These are phyloP conservation scores for Heteropelma amictum DNA, from an alignment of 2,888 invertebrate species.

Conservation along the genomic window DNA sequence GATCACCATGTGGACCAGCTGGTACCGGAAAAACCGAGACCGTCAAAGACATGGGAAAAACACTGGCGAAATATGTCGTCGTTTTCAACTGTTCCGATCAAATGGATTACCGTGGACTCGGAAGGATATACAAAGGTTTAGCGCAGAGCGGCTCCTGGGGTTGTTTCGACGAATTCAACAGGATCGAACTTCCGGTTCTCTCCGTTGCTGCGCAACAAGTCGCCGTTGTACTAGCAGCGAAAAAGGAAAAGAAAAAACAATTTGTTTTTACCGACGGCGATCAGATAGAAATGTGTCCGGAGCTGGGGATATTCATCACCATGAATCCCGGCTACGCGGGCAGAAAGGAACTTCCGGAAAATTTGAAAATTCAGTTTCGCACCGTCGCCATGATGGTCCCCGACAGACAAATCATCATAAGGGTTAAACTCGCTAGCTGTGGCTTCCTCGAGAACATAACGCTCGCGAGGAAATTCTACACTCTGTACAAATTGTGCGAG, in stretches of 20 bases:
- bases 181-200: conserved; percentile 94
- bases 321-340: conserved; percentile 99
- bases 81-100: conserved; percentile 99
- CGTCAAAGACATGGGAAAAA: conserved; percentile 98
- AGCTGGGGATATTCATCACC: conserved; percentile 98
- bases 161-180: conserved; percentile 98
- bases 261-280: conserved; percentile 98
- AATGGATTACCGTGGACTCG: conserved; percentile 98
- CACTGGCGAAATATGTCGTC: conserved; percentile 96
- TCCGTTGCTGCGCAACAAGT: conserved; percentile 98
- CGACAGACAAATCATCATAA: conserved; percentile 96
- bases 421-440: conserved; percentile 96
- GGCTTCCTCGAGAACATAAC: conserved; percentile 98
- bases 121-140: conserved; percentile 96
- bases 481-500: conserved; percentile 96
- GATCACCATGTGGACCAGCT: conserved; percentile 97
- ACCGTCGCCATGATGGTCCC: conserved; percentile 99
- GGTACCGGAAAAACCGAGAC: conserved; percentile 99
- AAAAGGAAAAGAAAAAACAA: conserved; percentile 94
- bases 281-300: conserved; percentile 93
- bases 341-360: conserved; percentile 96
- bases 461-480: conserved; percentile 96
- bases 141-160: conserved; percentile 99
- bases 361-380: conserved; percentile 97
- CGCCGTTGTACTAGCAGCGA: conserved; percentile 93